Evolutionary conservation across 2,113 vertebrate species (phyloP).

Genomic region (Picathartes gymnocephalus): DNA sequence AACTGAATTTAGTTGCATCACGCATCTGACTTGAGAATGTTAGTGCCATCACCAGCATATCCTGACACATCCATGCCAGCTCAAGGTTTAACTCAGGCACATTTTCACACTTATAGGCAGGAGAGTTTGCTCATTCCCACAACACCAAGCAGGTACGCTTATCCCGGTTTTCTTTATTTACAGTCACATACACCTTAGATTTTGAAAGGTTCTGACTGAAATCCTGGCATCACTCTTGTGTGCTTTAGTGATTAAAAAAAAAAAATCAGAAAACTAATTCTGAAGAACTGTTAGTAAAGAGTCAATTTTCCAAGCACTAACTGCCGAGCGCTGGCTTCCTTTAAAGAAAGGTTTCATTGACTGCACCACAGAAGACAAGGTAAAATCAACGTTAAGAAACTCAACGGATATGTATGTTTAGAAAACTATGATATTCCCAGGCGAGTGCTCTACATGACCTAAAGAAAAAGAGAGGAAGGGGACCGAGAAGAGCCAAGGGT

Average conservation of each 20-base stretch:
- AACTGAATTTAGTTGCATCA: background rate
- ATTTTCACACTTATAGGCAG: background rate
- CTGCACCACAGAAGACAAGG: background rate
- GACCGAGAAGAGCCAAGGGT: background rate
- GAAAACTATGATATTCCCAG: background rate
- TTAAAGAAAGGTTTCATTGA: background rate
- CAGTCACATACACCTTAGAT: background rate
- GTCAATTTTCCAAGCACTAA: background rate
- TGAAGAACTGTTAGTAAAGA: background rate
- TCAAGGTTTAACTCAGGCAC: background rate
- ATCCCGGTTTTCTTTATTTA: background rate
- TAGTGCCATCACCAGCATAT: background rate
- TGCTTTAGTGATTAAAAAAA: background rate
- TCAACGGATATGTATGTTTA: background rate
- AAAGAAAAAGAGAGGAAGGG: background rate
- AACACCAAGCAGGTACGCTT: background rate
- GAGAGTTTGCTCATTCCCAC: background rate
- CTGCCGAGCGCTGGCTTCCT: background rate
- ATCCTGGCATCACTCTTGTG: background rate
- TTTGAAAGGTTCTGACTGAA: background rate
- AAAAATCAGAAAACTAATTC: background rate
- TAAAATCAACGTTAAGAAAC: background rate
- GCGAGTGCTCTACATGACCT: background rate
- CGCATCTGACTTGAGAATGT: background rate
- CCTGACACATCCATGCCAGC: accelerated